Percentiles rank a stretch among this genome's conserved stretches.
These are phyloP conservation scores for Pelochelys cantorii DNA, from an alignment of 2,797 vertebrate genomes.

Conservation along the genomic window DNA sequence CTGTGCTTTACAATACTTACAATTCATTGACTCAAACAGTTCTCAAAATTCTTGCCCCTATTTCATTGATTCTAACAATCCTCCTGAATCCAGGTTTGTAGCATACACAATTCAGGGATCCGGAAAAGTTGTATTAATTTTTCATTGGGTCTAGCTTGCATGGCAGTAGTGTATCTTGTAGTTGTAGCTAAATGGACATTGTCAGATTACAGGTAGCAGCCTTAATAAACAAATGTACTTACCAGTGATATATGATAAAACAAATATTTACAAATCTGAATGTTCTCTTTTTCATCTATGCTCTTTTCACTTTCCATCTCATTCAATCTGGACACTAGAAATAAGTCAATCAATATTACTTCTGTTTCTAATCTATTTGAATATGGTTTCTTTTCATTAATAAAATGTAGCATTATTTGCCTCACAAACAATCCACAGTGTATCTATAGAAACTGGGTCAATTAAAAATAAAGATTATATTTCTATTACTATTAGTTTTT, in stretches of 20 bases:
- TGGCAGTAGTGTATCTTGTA: not conserved
- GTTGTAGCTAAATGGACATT: rapidly evolving
- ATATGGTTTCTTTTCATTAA: not conserved
- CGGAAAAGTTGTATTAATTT: not conserved
- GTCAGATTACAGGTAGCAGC: not conserved
- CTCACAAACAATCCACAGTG: not conserved
- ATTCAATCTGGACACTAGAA: not conserved
- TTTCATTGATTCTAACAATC: not conserved
- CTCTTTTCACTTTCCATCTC: not conserved
- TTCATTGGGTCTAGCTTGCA: not conserved
- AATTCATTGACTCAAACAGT: not conserved
- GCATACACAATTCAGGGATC: not conserved
- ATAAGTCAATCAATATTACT: not conserved
- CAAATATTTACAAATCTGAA: not conserved
- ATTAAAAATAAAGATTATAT: not conserved
- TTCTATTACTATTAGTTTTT: not conserved
- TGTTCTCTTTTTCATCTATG: rapidly evolving
- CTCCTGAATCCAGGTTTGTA: not conserved
- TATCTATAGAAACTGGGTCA: not conserved
- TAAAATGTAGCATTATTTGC: not conserved
- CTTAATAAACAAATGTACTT: not conserved
- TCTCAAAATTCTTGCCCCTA: not conserved
- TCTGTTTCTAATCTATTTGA: not conserved
- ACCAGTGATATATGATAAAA: not conserved
- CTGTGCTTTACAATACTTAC: not conserved